phyloP scores from a whole-genome alignment of 37 sponge, comb jelly and placozoan genomes.

The Halichondria panicea region DNA sequence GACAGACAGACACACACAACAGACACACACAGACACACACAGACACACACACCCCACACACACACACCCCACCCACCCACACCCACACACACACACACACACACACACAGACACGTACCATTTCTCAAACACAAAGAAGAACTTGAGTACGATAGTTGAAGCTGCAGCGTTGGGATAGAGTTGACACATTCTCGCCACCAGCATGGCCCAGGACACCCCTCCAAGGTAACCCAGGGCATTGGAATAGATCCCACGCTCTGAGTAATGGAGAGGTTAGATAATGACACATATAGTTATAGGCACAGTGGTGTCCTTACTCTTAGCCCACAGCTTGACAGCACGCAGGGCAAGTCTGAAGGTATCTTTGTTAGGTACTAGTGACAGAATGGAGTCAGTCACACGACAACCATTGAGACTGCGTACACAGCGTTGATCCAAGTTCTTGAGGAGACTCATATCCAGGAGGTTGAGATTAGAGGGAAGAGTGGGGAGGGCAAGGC shows the following conservation, averaged over 20 bases:
- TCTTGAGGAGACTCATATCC: constrained; percentile 85
- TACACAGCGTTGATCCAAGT: constrained; percentile 90
- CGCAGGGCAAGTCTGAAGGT: constrained; percentile 90
- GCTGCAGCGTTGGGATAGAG: constrained; percentile 98
- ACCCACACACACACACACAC: not conserved
- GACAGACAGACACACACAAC: not conserved
- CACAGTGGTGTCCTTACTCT: constrained; percentile 60
- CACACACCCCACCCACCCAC: not conserved
- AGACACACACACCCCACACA: not conserved
- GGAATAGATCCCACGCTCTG: constrained; percentile 93
- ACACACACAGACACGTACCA: constrained; percentile 57
- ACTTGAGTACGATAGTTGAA: constrained; percentile 92
- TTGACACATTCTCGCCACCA: constrained; percentile 97
- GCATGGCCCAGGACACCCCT: constrained; percentile 99
- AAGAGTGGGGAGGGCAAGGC: constrained; percentile 85
- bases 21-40: not conserved
- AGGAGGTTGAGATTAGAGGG: constrained; percentile 78
- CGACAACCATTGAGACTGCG: constrained; percentile 96
- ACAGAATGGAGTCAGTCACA: constrained; percentile 97
- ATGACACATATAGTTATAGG: not conserved
- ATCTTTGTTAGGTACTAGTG: constrained; percentile 92
- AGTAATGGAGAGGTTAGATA: not conserved
- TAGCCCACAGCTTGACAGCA: constrained; percentile 97
- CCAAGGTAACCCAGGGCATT: constrained; percentile 97
- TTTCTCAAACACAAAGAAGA: constrained; percentile 93